Evolutionary conservation across 2,888 invertebrate species (phyloP).

Genomic region (Brachypalpus laphriformis): DNA sequence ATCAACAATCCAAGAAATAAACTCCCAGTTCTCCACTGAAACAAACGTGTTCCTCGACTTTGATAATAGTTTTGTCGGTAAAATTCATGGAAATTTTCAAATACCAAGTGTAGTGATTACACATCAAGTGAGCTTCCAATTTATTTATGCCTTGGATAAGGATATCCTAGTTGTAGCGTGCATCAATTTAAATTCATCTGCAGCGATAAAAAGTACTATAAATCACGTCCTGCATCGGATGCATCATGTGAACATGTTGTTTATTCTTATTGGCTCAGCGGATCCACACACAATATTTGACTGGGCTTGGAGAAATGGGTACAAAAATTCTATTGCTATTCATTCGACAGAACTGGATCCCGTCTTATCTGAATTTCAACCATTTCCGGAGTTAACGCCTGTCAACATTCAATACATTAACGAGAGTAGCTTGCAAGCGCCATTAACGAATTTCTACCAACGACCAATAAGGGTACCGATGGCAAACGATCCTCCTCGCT

Average conservation of each 20-base stretch:
- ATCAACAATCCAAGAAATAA: conserved; percentile 6
- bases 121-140: conserved; percentile 11
- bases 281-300: conserved; percentile 5
- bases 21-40: conserved; percentile 1
- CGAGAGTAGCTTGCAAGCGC: conserved; percentile 28
- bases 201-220: neutral
- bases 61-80: neutral
- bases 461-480: conserved; percentile 41
- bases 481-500: conserved; percentile 48
- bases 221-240: conserved; percentile 30
- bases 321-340: conserved; percentile 8
- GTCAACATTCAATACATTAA: neutral
- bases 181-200: neutral
- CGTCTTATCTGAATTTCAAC: conserved; percentile 7
- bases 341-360: neutral
- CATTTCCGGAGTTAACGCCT: neutral
- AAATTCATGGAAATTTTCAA: neutral
- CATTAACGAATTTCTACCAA: conserved; percentile 26
- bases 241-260: conserved; percentile 35
- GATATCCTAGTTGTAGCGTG: conserved; percentile 19
- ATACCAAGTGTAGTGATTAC: conserved; percentile 23
- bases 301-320: conserved; percentile 43
- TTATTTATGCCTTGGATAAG: conserved; percentile 12
- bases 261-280: conserved; percentile 10
- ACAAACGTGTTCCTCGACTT: conserved; percentile 42